A percentile compares a stretch with the other conserved stretches of the same genome.
Evolutionary conservation across 2,888 invertebrate genomes (phyloP).

Genomic region (Vesta saturnalis): DNA sequence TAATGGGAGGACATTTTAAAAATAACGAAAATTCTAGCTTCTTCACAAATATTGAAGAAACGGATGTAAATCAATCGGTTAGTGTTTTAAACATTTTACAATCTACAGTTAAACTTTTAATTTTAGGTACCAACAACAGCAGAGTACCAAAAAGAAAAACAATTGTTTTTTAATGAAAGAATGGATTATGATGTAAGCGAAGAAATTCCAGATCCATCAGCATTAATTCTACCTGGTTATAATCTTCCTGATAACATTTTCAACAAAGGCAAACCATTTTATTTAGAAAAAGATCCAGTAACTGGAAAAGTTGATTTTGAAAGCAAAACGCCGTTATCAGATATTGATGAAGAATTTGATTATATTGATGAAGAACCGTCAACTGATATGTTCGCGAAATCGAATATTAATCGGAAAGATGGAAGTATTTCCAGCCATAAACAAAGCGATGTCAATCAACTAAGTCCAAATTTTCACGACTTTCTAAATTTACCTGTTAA

Average conservation of each 20-base stretch:
- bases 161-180: background rate
- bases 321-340: constrained; percentile 63
- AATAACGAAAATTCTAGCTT: constrained; percentile 38
- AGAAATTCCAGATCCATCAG: constrained; percentile 59
- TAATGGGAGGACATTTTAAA: constrained; percentile 55
- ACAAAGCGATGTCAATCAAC: constrained; percentile 71
- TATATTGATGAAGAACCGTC: constrained; percentile 51
- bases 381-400: constrained; percentile 57
- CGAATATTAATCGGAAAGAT: constrained; percentile 63
- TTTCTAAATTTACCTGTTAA: constrained; percentile 74
- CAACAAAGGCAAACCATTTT: constrained; percentile 76
- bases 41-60: background rate
- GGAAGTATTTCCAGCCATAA: constrained; percentile 58
- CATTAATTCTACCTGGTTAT: constrained; percentile 60
- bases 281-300: constrained; percentile 73
- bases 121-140: background rate
- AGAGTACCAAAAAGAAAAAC: background rate
- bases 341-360: constrained; percentile 53
- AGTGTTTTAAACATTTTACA: too few species aligned
- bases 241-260: constrained; percentile 68
- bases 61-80: too few species aligned
- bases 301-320: constrained; percentile 74
- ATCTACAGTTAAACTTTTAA: too few species aligned
- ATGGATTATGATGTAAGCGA: constrained; percentile 43
- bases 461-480: constrained; percentile 73